A percentile compares a stretch with the other conserved stretches of the same genome.
Evolutionary conservation across 2,797 vertebrate species (phyloP).

Genomic region (Cheirogaleus major): DNA sequence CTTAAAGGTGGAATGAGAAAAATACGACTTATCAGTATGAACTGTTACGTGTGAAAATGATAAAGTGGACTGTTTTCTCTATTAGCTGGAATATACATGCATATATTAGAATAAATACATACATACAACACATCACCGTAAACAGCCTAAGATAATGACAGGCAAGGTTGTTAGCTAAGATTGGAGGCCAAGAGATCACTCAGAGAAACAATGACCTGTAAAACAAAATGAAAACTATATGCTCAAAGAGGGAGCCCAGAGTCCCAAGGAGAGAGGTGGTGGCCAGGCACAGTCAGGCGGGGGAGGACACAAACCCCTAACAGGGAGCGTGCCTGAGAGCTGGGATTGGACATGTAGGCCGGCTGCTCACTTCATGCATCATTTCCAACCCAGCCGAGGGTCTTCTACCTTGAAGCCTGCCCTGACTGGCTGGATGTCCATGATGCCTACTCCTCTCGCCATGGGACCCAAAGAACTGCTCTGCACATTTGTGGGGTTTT

Average conservation of each 20-base stretch:
- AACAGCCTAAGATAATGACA: not conserved
- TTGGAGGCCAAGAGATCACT: not conserved
- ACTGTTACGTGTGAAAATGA: not conserved
- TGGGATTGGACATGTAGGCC: not conserved
- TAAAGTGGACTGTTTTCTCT: not conserved
- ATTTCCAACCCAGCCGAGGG: not conserved
- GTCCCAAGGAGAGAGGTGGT: not conserved
- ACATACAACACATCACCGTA: not conserved
- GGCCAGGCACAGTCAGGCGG: not conserved
- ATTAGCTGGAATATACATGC: not conserved
- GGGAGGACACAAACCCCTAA: not conserved
- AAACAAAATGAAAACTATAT: not conserved
- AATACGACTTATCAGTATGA: not conserved
- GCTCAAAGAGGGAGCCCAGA: not conserved
- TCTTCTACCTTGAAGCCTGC: not conserved
- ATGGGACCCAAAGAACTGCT: no score
- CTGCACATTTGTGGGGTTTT: not conserved
- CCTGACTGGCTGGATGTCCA: no score
- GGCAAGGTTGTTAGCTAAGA: not conserved
- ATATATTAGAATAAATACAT: not conserved
- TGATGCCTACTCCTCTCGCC: rapidly evolving
- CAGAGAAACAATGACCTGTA: not conserved
- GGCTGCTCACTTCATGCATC: not conserved
- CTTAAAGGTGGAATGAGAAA: not conserved
- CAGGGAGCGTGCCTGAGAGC: no score